A percentile compares a stretch with the other conserved stretches of the same genome.
These are phyloP conservation scores for Aphelinus atriplicis DNA, from an alignment of 1,140 invertebrate genomes.

Conservation along the genomic window DNA sequence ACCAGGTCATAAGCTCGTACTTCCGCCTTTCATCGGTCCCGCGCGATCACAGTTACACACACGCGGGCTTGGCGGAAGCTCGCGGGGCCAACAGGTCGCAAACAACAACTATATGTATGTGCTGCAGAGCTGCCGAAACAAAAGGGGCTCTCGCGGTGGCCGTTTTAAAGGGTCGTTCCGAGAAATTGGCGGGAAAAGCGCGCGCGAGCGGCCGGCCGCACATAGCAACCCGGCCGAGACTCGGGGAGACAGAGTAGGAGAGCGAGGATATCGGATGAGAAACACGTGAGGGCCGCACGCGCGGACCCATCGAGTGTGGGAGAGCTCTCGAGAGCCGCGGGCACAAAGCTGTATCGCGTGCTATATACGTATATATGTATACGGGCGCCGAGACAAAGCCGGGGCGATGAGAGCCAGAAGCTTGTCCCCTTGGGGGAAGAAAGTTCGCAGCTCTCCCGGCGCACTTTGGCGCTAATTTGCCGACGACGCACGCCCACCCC, in stretches of 20 bases:
- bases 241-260: not conserved
- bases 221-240: no score
- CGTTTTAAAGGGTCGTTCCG: conserved; percentile 35
- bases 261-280: conserved; percentile 23
- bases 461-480: no score
- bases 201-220: not conserved
- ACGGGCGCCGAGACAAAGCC: not conserved
- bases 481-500: no score
- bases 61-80: conserved; percentile 5
- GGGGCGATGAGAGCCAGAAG: conserved; percentile 5
- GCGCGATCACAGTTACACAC: not conserved
- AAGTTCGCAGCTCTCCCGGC: no score
- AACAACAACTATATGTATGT: not conserved
- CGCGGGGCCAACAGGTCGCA: not conserved
- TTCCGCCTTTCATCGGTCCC: conserved; percentile 9
- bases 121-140: conserved; percentile 9
- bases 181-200: conserved; percentile 38
- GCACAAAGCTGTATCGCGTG: conserved; percentile 15
- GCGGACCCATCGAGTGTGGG: not conserved
- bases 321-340: not conserved
- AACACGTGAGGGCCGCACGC: conserved; percentile 28
- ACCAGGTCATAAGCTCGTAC: not conserved
- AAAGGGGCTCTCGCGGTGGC: conserved; percentile 6
- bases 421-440: no score
- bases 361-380: no score